Evolutionary conservation across 1,140 invertebrate genomes (phyloP).

Genomic region (Vanessa atalanta): DNA sequence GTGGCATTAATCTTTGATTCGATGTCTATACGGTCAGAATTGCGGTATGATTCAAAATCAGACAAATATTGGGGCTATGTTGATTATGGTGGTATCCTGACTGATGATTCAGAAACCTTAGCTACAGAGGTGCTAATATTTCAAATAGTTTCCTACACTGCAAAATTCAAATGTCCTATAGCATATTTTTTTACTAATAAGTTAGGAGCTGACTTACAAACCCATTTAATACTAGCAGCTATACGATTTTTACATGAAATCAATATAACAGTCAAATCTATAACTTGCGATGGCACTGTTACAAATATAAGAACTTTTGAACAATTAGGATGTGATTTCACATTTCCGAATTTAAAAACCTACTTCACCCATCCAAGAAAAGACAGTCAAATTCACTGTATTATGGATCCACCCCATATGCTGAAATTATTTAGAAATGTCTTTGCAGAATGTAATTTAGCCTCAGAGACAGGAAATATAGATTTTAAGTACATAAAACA

Average conservation of each 20-base stretch:
- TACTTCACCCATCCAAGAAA: background rate
- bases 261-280: background rate
- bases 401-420: conserved; percentile 1
- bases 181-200: background rate
- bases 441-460: background rate
- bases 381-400: background rate
- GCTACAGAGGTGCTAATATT: background rate
- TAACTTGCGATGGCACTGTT: background rate
- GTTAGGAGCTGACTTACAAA: too few species aligned
- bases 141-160: background rate
- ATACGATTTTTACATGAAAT: background rate
- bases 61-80: conserved; percentile 1
- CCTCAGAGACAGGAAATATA: background rate
- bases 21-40: background rate
- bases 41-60: background rate
- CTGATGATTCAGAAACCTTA: conserved; percentile 2
- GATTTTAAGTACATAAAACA: background rate
- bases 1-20: background rate
- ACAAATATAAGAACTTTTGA: background rate
- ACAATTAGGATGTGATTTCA: background rate
- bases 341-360: background rate
- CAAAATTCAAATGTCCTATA: conserved; percentile 4
- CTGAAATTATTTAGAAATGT: background rate
- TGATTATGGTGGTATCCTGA: background rate
- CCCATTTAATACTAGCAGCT: background rate